Conservation (phyloP, 2,797 vertebrate genomes). For the Xenentodon cancila region DNA sequence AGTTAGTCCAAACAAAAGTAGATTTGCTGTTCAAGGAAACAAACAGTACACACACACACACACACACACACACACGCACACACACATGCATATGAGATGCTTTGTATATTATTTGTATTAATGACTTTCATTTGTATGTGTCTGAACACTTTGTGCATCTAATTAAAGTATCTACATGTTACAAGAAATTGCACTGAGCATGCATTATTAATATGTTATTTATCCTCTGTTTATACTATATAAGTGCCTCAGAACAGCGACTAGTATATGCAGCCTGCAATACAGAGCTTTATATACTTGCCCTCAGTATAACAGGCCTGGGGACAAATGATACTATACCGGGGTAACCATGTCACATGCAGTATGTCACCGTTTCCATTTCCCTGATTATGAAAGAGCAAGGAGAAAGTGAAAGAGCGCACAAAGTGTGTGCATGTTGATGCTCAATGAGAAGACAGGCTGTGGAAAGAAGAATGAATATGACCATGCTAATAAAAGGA, state of each 20-base stretch:
- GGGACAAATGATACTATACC: background rate
- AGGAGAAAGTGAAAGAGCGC: conserved; percentile 3
- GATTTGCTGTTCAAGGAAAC: conserved; percentile 19
- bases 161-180: background rate
- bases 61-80: background rate
- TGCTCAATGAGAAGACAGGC: conserved; percentile 36
- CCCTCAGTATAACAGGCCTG: conserved; percentile 1
- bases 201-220: conserved; percentile 3
- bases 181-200: too few relatives aligned
- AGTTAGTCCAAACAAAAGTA: conserved; percentile 8
- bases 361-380: background rate
- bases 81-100: background rate
- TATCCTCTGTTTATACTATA: conserved; percentile 1
- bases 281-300: background rate
- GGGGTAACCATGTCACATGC: background rate
- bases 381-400: conserved; percentile 20
- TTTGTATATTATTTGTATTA: background rate
- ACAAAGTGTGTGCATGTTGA: conserved; percentile 10
- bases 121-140: too few relatives aligned
- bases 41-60: background rate
- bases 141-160: conserved; percentile 1
- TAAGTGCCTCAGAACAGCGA: background rate
- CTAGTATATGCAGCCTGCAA: background rate
- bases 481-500: conserved; percentile 68
- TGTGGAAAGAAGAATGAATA: conserved; percentile 54